Evolutionary conservation across 2,113 vertebrate species (phyloP).

Genomic region (Elgaria multicarinata): DNA sequence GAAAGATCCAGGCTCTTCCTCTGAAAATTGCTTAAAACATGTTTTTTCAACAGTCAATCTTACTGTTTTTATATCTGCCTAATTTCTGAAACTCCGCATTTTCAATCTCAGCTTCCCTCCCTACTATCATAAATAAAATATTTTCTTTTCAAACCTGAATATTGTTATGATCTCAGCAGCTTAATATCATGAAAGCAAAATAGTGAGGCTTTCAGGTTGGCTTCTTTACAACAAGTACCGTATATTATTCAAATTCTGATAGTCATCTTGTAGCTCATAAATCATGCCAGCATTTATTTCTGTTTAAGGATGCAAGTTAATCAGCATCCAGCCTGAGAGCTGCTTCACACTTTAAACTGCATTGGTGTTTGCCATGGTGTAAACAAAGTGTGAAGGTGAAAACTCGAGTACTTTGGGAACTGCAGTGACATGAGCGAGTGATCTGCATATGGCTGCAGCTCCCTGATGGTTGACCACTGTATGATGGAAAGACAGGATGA

Average conservation of each 20-base stretch:
- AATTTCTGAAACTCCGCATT: neutral
- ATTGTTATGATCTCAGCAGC: neutral
- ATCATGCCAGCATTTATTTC: too few species aligned
- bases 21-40: neutral
- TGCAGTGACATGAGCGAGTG: neutral
- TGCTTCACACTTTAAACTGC: neutral
- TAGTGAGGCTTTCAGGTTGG: neutral
- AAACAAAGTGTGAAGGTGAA: neutral
- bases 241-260: too few species aligned
- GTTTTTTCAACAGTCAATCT: neutral
- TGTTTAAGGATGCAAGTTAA: too few species aligned
- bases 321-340: too few species aligned
- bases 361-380: neutral
- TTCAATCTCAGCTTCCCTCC: neutral
- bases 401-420: neutral
- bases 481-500: neutral
- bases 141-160: neutral
- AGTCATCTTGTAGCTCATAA: too few species aligned
- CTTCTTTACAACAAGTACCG: too few species aligned
- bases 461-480: neutral
- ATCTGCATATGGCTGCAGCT: neutral
- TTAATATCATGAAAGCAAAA: neutral
- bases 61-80: neutral
- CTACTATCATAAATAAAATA: neutral
- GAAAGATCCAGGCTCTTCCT: neutral